A percentile compares a stretch with the other conserved stretches of the same genome.
Conservation (phyloP, 1,140 invertebrate genomes). For the Bursaphelenchus mucronatus region DNA sequence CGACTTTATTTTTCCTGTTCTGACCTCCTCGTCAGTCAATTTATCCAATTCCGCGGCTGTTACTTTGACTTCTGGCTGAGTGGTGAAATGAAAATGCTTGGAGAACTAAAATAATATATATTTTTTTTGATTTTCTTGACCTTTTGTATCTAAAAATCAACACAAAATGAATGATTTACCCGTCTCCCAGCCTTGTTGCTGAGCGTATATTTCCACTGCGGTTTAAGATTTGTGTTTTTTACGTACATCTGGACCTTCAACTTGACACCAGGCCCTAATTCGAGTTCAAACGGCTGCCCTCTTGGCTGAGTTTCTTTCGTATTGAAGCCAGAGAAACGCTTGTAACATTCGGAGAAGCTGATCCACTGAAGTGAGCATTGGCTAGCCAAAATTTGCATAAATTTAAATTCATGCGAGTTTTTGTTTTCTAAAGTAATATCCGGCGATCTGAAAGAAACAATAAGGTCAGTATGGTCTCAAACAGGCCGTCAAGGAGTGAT, state of each 20-base stretch:
- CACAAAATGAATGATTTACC: too few species aligned
- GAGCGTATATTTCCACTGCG: background rate
- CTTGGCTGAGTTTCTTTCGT: background rate
- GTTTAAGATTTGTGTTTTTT: conserved; percentile 6
- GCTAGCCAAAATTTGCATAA: background rate
- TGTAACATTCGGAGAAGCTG: conserved; percentile 7
- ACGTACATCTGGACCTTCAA: conserved; percentile 17
- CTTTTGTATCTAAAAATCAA: too few species aligned
- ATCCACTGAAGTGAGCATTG: conserved; percentile 8
- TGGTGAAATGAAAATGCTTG: conserved; percentile 1
- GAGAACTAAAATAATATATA: conserved; percentile 10
- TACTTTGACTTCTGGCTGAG: background rate
- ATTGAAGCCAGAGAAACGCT: conserved; percentile 3
- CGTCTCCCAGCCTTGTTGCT: background rate
- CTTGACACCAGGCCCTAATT: conserved; percentile 4
- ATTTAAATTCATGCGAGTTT: conserved; percentile 1
- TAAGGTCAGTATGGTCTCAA: too few species aligned
- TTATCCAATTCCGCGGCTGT: conserved; percentile 12
- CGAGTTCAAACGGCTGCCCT: conserved; percentile 14
- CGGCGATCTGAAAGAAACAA: conserved; percentile 4
- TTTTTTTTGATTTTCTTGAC: background rate
- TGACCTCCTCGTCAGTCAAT: conserved; percentile 4
- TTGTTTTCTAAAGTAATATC: conserved; percentile 5
- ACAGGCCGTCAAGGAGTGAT: background rate
- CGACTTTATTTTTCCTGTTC: background rate